Evolutionary conservation across 1,140 invertebrate species (phyloP).

Genomic region (Galendromus occidentalis): DNA sequence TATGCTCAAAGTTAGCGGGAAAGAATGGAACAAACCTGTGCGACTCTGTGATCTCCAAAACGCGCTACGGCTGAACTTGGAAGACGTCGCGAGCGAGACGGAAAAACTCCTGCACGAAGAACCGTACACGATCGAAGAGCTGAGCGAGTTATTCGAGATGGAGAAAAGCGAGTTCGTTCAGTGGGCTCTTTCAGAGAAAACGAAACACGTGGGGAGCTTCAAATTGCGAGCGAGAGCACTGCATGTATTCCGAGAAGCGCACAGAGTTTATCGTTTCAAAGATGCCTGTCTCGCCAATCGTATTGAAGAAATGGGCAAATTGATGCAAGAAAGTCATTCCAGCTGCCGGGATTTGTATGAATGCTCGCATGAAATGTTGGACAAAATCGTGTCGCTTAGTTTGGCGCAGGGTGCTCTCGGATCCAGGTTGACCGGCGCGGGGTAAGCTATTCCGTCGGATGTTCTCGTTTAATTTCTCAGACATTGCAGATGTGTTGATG

Average conservation of each 20-base stretch:
- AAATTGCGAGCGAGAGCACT: constrained; percentile 58
- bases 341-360: constrained; percentile 71
- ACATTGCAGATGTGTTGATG: background rate
- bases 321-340: constrained; percentile 74
- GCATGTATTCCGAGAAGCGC: constrained; percentile 60
- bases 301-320: constrained; percentile 42
- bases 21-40: constrained; percentile 15
- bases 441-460: constrained; percentile 23
- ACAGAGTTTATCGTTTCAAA: constrained; percentile 52
- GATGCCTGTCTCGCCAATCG: constrained; percentile 25
- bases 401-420: constrained; percentile 47
- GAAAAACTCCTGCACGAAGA: constrained; percentile 41
- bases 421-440: constrained; percentile 76
- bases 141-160: constrained; percentile 43
- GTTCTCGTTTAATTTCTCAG: background rate
- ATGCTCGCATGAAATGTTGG: constrained; percentile 74
- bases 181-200: constrained; percentile 15
- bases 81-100: constrained; percentile 46
- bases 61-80: constrained; percentile 36
- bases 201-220: constrained; percentile 32
- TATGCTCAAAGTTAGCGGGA: background rate
- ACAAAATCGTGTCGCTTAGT: constrained; percentile 59
- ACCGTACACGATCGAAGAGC: constrained; percentile 52
- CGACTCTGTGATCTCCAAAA: constrained; percentile 50
- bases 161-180: constrained; percentile 38